These are phyloP conservation scores for Macquaria ambigua DNA, from an alignment of 2,113 vertebrate species.

Conservation along the genomic window DNA sequence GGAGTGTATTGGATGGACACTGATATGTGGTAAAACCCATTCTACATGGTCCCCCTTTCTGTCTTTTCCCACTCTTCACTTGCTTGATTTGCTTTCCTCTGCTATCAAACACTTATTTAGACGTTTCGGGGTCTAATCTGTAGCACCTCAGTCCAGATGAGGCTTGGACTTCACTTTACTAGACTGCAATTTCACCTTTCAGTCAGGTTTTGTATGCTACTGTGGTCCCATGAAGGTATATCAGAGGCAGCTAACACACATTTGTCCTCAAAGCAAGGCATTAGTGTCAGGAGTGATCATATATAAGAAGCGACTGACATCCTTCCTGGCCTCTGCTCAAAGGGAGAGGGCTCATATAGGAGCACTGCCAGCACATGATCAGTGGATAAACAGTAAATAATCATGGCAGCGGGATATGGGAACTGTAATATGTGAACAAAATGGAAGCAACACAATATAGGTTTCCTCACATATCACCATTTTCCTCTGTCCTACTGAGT, in stretches of 20 bases:
- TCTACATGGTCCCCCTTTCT: background rate
- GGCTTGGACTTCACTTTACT: background rate
- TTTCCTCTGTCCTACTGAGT: background rate
- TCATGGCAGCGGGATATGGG: background rate
- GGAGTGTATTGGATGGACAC: background rate
- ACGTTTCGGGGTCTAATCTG: background rate
- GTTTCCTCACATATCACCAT: background rate
- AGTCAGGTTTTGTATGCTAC: slow-evolving; percentile 15
- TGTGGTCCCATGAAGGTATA: background rate
- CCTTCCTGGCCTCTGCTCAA: background rate
- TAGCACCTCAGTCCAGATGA: background rate
- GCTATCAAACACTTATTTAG: background rate
- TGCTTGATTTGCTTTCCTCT: background rate
- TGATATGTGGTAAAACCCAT: background rate
- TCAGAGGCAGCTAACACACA: slow-evolving; percentile 1
- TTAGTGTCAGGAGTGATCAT: slow-evolving; percentile 19
- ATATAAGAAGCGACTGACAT: background rate
- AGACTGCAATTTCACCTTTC: slow-evolving; percentile 15
- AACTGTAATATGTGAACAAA: slow-evolving; percentile 23
- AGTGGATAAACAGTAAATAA: slow-evolving; percentile 18
- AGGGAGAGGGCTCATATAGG: slow-evolving; percentile 23
- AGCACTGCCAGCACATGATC: slow-evolving; percentile 19
- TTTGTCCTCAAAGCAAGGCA: background rate
- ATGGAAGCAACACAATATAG: background rate
- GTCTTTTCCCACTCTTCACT: background rate